phyloP scores from a whole-genome alignment of 2,113 vertebrate genomes.

The Thymallus thymallus region DNA sequence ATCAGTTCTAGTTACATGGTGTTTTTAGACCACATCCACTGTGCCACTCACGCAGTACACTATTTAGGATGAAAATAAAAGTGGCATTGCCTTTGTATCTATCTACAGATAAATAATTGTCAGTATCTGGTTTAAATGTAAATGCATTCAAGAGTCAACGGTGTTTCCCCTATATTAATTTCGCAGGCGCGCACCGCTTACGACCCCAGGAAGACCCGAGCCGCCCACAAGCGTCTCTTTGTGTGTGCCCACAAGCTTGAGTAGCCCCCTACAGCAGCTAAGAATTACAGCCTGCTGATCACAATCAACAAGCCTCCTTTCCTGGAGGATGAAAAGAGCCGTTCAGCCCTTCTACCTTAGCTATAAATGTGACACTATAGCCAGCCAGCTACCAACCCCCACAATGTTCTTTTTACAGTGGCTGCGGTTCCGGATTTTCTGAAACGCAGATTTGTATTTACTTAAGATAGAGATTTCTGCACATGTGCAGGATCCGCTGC shows the following conservation, averaged over 20 bases:
- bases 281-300: slow-evolving; percentile 29
- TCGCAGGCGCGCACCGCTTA: too few relatives aligned
- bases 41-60: not conserved
- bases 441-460: not conserved
- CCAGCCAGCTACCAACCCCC: not conserved
- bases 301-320: slow-evolving; percentile 22
- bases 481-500: too few relatives aligned
- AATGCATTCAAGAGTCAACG: not conserved
- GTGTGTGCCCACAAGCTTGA: slow-evolving; percentile 45
- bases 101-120: not conserved
- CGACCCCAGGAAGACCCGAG: too few relatives aligned
- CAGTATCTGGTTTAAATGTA: not conserved
- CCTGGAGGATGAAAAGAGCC: not conserved
- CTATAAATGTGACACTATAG: not conserved
- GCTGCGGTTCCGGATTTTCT: not conserved
- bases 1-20: slow-evolving; percentile 7
- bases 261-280: slow-evolving; percentile 28
- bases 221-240: slow-evolving; percentile 45
- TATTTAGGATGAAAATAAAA: not conserved
- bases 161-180: too few relatives aligned
- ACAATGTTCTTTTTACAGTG: not conserved
- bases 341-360: not conserved
- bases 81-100: not conserved
- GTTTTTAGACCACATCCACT: not conserved
- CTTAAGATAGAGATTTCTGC: too few relatives aligned